These are phyloP conservation scores for Pteropus rufus DNA, from an alignment of 2,797 vertebrate species.

Conservation along the genomic window DNA sequence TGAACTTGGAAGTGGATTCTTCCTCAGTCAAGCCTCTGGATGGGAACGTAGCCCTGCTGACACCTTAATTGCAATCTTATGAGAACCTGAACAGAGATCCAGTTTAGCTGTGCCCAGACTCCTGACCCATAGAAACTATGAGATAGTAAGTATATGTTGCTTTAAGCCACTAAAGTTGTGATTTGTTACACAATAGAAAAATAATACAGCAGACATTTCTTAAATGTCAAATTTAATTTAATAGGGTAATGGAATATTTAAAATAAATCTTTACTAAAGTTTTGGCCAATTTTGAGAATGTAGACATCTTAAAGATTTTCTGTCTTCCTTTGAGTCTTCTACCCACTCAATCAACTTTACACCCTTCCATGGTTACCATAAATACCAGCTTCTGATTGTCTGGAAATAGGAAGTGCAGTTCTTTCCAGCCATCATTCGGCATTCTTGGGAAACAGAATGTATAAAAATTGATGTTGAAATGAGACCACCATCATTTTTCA, in stretches of 20 bases:
- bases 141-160: neutral
- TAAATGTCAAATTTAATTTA: conserved; percentile 39
- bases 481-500: conserved; percentile 73
- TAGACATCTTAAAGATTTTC: conserved; percentile 30
- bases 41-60: neutral
- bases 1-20: neutral
- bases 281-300: neutral
- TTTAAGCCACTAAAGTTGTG: neutral
- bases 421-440: conserved; percentile 56
- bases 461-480: conserved; percentile 75
- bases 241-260: conserved; percentile 31
- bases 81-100: neutral
- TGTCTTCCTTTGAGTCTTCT: neutral
- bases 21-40: neutral
- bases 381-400: conserved; percentile 56
- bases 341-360: neutral
- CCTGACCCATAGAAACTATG: neutral
- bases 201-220: neutral
- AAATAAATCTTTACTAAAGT: conserved; percentile 44
- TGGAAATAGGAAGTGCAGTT: conserved; percentile 53
- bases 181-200: neutral
- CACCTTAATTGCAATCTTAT: neutral
- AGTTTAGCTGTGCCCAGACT: neutral
- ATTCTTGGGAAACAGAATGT: conserved; percentile 50
- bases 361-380: conserved; percentile 46